Conservation (phyloP, 1,140 invertebrate species). For the Dendroctonus ponderosae region DNA sequence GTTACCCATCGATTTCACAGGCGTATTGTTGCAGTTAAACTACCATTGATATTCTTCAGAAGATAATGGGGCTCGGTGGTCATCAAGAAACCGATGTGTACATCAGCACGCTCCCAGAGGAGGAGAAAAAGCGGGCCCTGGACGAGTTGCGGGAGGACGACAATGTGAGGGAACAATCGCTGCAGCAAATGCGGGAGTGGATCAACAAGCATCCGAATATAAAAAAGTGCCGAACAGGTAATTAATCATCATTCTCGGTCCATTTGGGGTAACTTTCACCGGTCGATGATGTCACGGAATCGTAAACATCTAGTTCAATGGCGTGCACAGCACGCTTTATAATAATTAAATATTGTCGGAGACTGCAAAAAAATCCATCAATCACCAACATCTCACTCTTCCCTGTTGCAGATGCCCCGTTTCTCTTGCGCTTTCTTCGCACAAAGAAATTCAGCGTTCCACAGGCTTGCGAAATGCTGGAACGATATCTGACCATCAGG, state of each 20-base stretch:
- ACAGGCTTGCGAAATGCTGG: constrained; percentile 79
- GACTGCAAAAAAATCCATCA: too few species aligned
- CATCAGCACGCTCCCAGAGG: constrained; percentile 46
- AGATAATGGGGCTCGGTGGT: constrained; percentile 49
- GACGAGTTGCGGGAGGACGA: constrained; percentile 73
- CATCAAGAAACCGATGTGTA: constrained; percentile 41
- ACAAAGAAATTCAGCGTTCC: constrained; percentile 85
- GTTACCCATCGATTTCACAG: too few species aligned
- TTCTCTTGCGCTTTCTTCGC: constrained; percentile 78
- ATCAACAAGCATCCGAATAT: constrained; percentile 74
- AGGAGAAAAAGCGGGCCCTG: constrained; percentile 60
- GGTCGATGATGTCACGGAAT: neutral
- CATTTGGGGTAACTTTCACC: too few species aligned
- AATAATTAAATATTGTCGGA: too few species aligned
- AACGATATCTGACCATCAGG: constrained; percentile 78
- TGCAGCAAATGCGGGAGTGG: constrained; percentile 73
- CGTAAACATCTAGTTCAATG: neutral
- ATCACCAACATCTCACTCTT: too few species aligned
- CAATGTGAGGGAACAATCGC: constrained; percentile 62
- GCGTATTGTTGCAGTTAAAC: too few species aligned
- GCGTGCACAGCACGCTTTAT: too few species aligned
- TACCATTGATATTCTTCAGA: too few species aligned
- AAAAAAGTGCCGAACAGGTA: constrained; percentile 69
- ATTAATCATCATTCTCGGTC: too few species aligned
- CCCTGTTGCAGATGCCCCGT: constrained; percentile 61